Evolutionary conservation across 2,888 invertebrate genomes (phyloP).

Genomic region (Sericinus montela): DNA sequence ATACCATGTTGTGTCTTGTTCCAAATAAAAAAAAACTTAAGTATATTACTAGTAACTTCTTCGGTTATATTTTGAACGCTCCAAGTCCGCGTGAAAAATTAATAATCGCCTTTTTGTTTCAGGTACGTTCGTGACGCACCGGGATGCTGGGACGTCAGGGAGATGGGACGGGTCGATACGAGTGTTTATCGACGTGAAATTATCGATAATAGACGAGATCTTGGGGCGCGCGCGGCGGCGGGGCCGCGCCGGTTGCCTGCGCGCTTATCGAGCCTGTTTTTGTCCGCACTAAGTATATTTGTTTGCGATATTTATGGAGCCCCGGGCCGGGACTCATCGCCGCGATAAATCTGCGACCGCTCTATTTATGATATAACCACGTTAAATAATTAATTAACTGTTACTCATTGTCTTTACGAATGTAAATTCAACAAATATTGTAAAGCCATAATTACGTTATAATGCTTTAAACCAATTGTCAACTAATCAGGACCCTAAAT

Average conservation of each 20-base stretch:
- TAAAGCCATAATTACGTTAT: too few species aligned
- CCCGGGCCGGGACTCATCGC: background rate
- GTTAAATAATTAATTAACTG: too few species aligned
- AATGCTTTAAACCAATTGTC: too few species aligned
- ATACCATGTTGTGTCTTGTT: too few species aligned
- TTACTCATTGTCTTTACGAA: too few species aligned
- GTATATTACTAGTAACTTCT: too few species aligned
- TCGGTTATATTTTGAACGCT: too few species aligned
- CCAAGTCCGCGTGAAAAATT: too few species aligned
- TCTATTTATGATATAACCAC: too few species aligned
- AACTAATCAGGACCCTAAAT: too few species aligned
- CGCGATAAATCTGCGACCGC: background rate
- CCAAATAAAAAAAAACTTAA: too few species aligned
- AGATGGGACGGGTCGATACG: background rate
- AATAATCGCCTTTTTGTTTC: slow-evolving; percentile 2
- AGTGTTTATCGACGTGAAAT: background rate
- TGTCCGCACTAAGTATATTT: background rate
- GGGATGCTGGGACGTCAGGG: background rate
- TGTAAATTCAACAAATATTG: too few species aligned
- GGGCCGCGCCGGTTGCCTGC: background rate
- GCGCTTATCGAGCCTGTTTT: background rate
- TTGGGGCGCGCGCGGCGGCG: background rate
- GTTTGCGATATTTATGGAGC: background rate
- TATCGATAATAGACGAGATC: background rate
- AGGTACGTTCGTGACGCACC: background rate